Evolutionary conservation across 2,797 vertebrate genomes (phyloP).

Genomic region (Phoebastria nigripes): DNA sequence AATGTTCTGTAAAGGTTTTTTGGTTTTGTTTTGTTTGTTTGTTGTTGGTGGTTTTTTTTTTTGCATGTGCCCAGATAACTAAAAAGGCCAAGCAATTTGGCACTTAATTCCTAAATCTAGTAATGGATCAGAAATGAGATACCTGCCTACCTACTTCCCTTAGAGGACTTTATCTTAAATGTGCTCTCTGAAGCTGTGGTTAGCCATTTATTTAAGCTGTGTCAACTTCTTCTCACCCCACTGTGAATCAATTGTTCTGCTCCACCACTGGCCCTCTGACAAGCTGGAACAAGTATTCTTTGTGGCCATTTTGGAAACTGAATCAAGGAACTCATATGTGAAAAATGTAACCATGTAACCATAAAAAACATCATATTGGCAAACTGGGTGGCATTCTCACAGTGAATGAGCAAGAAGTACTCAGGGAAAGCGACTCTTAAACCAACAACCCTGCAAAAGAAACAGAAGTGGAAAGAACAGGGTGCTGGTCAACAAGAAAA

Average conservation of each 20-base stretch:
- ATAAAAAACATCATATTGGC: fast-evolving
- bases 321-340: not conserved
- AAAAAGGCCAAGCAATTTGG: not conserved
- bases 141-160: not conserved
- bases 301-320: not conserved
- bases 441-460: not conserved
- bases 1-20: not conserved
- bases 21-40: not conserved
- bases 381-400: not conserved
- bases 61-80: fast-evolving
- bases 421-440: not conserved
- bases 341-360: not conserved
- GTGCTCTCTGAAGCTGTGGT: not conserved
- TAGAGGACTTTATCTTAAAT: not conserved
- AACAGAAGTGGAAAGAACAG: not conserved
- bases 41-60: not conserved
- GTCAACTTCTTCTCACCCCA: not conserved
- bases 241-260: not conserved
- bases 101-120: not conserved
- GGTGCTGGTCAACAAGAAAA: not conserved
- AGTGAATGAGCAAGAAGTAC: not conserved
- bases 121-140: not conserved
- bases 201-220: not conserved
- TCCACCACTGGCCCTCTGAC: not conserved
- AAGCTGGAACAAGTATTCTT: not conserved